phyloP scores from a whole-genome alignment of 2,113 vertebrate genomes.

The Vimba vimba region DNA sequence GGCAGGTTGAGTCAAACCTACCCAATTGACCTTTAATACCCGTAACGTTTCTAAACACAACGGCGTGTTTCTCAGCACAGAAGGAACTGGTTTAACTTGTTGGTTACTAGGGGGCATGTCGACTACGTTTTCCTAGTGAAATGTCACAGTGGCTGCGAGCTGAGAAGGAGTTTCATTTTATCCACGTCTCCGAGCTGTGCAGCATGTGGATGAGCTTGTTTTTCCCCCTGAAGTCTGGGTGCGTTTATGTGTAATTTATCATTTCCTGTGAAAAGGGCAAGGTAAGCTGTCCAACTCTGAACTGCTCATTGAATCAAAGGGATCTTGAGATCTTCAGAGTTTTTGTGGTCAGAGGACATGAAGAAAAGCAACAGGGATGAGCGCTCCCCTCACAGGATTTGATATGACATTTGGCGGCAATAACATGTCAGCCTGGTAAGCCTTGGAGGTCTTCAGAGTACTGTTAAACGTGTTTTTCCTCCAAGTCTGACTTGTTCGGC shows the following conservation, averaged over 20 bases:
- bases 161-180: conserved; percentile 51
- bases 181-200: conserved; percentile 51
- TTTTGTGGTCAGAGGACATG: conserved; percentile 63
- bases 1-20: not conserved
- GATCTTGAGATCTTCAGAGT: conserved; percentile 63
- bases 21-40: conserved; percentile 6
- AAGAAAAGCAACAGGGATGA: conserved; percentile 46
- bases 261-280: conserved; percentile 77
- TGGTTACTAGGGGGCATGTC: conserved; percentile 74
- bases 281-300: conserved; percentile 75
- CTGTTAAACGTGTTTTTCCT: conserved; percentile 3
- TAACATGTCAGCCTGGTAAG: conserved; percentile 1
- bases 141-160: conserved; percentile 17
- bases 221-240: conserved; percentile 29
- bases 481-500: conserved; percentile 14
- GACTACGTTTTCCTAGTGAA: conserved; percentile 29
- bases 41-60: conserved; percentile 1
- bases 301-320: conserved; percentile 64
- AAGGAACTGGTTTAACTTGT: conserved; percentile 79
- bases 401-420: conserved; percentile 6
- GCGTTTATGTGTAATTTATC: conserved; percentile 78
- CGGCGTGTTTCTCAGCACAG: conserved; percentile 9
- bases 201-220: conserved; percentile 55
- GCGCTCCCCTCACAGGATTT: not conserved
- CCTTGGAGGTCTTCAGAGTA: not conserved